Conservation (phyloP, 2,113 vertebrate genomes). For the Ondatra zibethicus region DNA sequence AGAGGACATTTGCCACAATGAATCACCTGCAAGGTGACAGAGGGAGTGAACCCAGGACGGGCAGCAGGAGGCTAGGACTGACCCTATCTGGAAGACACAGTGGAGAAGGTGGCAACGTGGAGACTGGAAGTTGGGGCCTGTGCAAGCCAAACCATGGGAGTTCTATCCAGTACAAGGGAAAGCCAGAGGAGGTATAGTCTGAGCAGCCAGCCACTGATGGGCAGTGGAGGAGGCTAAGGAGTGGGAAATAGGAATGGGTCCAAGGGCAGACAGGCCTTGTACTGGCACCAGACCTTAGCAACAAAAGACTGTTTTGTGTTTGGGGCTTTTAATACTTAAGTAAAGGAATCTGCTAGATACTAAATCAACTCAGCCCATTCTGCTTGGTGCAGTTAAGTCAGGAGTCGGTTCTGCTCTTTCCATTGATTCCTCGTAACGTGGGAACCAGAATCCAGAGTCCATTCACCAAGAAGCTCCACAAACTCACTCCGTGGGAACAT, state of each 20-base stretch:
- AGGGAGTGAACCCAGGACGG: too few species aligned
- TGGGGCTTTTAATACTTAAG: constrained; percentile 39
- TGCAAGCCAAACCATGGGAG: neutral
- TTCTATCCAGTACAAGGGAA: neutral
- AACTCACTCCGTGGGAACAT: neutral
- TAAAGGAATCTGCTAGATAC: neutral
- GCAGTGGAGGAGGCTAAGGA: neutral
- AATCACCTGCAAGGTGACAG: neutral
- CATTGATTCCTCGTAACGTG: neutral
- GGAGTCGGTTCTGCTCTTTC: constrained; percentile 24
- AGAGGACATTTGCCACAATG: neutral
- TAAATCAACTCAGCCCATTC: constrained; percentile 52
- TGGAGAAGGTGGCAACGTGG: neutral
- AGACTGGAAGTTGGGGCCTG: neutral
- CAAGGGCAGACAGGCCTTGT: constrained; percentile 35
- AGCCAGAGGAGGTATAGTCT: neutral
- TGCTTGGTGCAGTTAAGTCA: neutral
- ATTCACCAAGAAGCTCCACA: neutral
- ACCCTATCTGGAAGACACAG: neutral
- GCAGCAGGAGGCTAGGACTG: neutral
- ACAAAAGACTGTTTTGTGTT: constrained; percentile 53
- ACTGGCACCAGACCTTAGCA: neutral
- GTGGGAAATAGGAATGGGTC: constrained; percentile 9
- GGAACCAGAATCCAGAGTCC: neutral
- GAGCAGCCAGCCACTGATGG: neutral